A percentile compares a stretch with the other conserved stretches of the same genome.
Conservation (phyloP, 2,797 vertebrate species). For the Rhinichthys osculus region DNA sequence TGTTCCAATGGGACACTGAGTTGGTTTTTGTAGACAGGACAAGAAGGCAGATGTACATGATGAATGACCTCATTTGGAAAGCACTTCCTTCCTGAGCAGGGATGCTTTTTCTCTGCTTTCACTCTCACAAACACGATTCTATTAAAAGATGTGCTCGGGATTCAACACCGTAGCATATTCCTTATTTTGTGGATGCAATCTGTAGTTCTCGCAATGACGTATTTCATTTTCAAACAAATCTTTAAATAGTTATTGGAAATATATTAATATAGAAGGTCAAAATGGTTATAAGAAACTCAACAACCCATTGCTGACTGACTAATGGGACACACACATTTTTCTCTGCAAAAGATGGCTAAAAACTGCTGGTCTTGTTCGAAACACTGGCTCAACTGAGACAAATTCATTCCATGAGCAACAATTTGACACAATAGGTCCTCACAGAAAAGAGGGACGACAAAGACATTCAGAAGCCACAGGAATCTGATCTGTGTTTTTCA, state of each 20-base stretch:
- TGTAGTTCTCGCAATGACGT: background rate
- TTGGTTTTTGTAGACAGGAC: conserved; percentile 49
- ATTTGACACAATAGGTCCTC: conserved; percentile 33
- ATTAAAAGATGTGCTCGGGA: conserved; percentile 1
- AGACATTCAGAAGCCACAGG: conserved; percentile 27
- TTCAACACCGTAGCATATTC: background rate
- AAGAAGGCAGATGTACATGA: conserved; percentile 56
- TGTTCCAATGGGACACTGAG: conserved; percentile 68
- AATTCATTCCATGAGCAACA: conserved; percentile 41
- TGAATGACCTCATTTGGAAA: conserved; percentile 64
- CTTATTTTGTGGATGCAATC: background rate
- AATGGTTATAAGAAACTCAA: background rate
- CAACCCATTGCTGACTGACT: conserved; percentile 35
- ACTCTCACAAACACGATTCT: conserved; percentile 14
- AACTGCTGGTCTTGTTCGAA: background rate
- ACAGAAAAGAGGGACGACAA: conserved; percentile 33
- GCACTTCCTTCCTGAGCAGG: conserved; percentile 67
- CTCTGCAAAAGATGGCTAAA: conserved; percentile 12
- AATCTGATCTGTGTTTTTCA: conserved; percentile 30
- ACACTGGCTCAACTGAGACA: conserved; percentile 30
- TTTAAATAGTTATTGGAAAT: background rate
- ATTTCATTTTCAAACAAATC: background rate
- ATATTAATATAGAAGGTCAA: background rate
- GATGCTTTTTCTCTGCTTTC: conserved; percentile 41
- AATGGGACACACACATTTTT: conserved; percentile 12